These are phyloP conservation scores for Nemotelus pantherinus DNA, from an alignment of 2,888 invertebrate species.

Conservation along the genomic window DNA sequence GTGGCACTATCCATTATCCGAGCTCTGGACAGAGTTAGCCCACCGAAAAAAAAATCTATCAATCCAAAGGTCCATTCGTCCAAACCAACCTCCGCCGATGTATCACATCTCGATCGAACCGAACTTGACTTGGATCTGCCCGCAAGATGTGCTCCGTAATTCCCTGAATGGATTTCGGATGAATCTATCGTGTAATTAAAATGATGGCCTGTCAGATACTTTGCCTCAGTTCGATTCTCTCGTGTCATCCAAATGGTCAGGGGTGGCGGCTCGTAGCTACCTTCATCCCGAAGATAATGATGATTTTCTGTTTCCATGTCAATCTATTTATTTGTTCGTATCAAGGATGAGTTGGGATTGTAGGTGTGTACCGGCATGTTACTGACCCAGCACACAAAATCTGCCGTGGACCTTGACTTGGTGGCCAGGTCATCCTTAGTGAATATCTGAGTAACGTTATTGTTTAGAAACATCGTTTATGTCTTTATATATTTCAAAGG, in stretches of 20 bases:
- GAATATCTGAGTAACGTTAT: not conserved
- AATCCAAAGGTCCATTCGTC: not conserved
- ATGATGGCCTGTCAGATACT: constrained; percentile 40
- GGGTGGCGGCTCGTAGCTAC: not conserved
- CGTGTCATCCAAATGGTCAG: constrained; percentile 3
- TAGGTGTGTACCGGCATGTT: too few relatives aligned
- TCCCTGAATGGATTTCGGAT: constrained; percentile 30
- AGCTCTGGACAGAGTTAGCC: not conserved
- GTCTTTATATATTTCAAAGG: constrained; percentile 10
- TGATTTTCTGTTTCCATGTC: not conserved
- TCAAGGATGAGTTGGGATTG: too few relatives aligned
- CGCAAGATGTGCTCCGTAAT: not conserved
- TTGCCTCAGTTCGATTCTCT: constrained; percentile 3
- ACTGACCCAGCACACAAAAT: not conserved
- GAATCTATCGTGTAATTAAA: constrained; percentile 37
- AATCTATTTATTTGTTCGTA: too few relatives aligned
- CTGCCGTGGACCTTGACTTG: constrained; percentile 19
- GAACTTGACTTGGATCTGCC: not conserved
- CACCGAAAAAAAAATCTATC: not conserved
- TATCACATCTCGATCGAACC: not conserved
- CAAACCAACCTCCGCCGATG: too few relatives aligned
- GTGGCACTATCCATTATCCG: constrained; percentile 31
- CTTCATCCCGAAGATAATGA: constrained; percentile 1
- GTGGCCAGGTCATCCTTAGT: constrained; percentile 5
- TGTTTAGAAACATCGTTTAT: constrained; percentile 26